Base-by-base conservation (phyloP, 1,140 invertebrate species). In the Pseudomyrmex pallidus region DNA sequence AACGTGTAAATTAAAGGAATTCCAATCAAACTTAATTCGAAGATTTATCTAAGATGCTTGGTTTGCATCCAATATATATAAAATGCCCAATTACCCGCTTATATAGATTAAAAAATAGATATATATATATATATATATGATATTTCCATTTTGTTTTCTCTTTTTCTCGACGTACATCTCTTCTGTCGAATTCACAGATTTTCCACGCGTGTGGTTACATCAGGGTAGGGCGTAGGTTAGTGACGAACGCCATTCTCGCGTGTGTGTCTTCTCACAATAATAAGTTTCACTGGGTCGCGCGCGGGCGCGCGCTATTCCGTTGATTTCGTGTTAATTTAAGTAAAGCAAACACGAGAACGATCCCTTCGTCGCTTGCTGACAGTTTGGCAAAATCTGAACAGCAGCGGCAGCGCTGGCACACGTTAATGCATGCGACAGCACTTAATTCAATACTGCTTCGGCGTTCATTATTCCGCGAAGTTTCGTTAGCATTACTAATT, bases 401-500 rank as follows among this genome's bases (percentile, higher is more conserved):
- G 25, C 48, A 22, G 35, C 35, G 35, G 35, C 35, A 35, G 20
- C 15, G 57, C 56, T 48, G 67, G 74, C 84, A 84, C 82, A 68
- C 59, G 72, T 84, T 76, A 74, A 67, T 78, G 57, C 54, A 73
- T 57, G 46, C 88, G 76, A 84, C 84, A 52, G 56, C 57, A 35
- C 80, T 88, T 86, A 88, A 89, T 87, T 85, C 82, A 80, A 89
- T 89, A 89, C 72, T 66, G 74, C 82, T 86, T 72, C 57, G 82
- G 57, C 64, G 70, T 80, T 87, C 82, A 74, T 89, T 89, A 89
- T 89, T 88, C 83, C 85, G 74, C 82, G 35, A 86, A 87, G 64
- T 88, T 88, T 87, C 85, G 77, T 89, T 89, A 84, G 87, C 67
- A 85, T 87, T 87, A 86, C 85, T 89, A 89, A 89, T 89, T 89